phyloP scores from a whole-genome alignment of 2,113 vertebrate genomes.

The Limnothrissa miodon region DNA sequence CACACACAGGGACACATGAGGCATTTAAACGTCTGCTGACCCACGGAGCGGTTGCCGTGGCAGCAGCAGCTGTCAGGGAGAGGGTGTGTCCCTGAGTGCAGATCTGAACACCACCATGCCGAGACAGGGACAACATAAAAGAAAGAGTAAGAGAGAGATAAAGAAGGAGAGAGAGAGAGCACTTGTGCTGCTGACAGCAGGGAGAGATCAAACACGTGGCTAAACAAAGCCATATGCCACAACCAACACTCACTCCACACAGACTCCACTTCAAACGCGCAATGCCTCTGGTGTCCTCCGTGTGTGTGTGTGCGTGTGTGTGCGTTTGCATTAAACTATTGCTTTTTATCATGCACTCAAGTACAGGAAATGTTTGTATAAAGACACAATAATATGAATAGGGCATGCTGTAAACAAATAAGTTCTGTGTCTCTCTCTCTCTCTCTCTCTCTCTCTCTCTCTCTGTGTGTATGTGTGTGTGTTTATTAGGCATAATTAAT shows the following conservation, averaged over 20 bases:
- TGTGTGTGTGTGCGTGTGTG: not conserved
- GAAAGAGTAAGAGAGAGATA: not conserved
- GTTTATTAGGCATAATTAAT: not conserved
- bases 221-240: conserved; percentile 61
- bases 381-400: not conserved
- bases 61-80: not conserved
- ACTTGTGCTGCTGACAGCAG: conserved; percentile 36
- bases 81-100: not conserved
- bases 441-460: too few species aligned
- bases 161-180: not conserved
- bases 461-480: not conserved
- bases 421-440: not conserved
- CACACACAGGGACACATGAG: not conserved
- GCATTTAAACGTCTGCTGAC: not conserved
- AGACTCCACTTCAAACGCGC: conserved; percentile 46
- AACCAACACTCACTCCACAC: conserved; percentile 24
- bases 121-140: not conserved
- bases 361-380: not conserved
- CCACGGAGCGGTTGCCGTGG: not conserved
- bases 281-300: not conserved
- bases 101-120: not conserved
- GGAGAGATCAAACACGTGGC: conserved; percentile 50
- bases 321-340: not conserved
- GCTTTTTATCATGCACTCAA: not conserved
- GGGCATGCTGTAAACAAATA: too few species aligned